Conservation (phyloP, 2,113 vertebrate genomes). For the Tylochromis polylepis region DNA sequence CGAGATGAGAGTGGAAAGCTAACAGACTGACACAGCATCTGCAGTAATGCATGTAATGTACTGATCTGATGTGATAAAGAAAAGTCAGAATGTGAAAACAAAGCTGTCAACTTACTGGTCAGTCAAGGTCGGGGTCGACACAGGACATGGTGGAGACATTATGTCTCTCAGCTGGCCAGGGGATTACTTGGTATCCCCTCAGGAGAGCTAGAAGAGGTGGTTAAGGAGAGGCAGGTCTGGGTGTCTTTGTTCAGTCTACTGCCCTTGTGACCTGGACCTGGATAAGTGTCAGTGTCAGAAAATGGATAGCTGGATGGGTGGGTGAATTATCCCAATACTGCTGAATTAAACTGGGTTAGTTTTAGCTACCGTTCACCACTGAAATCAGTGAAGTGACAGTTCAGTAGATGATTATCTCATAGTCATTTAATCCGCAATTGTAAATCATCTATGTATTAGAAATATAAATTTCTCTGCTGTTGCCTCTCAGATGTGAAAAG, state of each 20-base stretch:
- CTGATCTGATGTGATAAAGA: neutral
- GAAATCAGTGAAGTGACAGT: neutral
- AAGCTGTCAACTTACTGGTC: neutral
- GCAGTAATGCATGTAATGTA: neutral
- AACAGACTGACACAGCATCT: neutral
- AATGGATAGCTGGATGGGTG: neutral
- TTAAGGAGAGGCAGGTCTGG: neutral
- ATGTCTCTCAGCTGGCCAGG: neutral
- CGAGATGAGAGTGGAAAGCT: neutral
- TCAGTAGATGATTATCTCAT: too few relatives aligned
- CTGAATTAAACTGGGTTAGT: neutral
- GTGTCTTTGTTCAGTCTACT: neutral
- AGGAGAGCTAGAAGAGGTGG: neutral
- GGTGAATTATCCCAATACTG: neutral
- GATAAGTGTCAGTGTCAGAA: neutral
- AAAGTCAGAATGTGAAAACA: rapidly evolving
- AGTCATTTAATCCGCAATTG: too few relatives aligned
- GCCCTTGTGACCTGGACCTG: neutral
- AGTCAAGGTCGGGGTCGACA: neutral
- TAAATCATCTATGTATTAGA: too few relatives aligned
- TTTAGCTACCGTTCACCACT: rapidly evolving
- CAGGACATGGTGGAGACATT: neutral
- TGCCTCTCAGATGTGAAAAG: too few relatives aligned
- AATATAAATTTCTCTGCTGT: too few relatives aligned
- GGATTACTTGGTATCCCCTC: rapidly evolving